Evolutionary conservation across 2,113 vertebrate genomes (phyloP), one percentile per base, ranked within the genome.

Genomic region (Antechinus flavipes): DNA sequence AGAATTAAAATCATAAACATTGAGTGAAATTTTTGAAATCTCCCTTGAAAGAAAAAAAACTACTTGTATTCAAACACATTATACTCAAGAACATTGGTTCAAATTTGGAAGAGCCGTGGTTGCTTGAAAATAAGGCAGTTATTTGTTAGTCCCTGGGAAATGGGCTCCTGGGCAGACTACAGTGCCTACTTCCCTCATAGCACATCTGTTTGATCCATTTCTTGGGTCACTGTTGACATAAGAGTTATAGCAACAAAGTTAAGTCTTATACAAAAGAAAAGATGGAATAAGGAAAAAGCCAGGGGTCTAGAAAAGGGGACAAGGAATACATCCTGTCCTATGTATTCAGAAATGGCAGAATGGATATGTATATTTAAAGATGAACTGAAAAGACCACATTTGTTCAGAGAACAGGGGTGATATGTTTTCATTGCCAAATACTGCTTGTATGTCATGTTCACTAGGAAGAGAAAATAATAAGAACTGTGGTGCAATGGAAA

Each of bases 141-240:
- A n/a, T 84, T 42, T 42, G 6, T 42, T 84, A 42, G 68, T 42
- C n/a, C 61, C 68, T 84, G 16, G 68, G 68, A 84, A 19, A 42
- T 84, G 35, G 19, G 68, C 68, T 84, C 5, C 19, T 84, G 6
- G 35, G 42, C 14, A 84, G 35, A 84, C 6, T 84, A 42, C 68
- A 84, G 0, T 84, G 14, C 16, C 68, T 84, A 22, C n/a, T 84
- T 84, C 68, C 68, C n/a, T 7, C n/a, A 19, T 1, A n/a, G 1
- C 35, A 22, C 68, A 84, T 96, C 94, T 91, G 50, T 97, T 95
- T 93, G 92, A 95, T 97, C 42, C 52, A 47, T 94, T 22, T 12
- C 92, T 96, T 96, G 93, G 96, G 96, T 95, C 95, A 94, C 53
- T 96, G 92, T 96, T 96, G 95, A 95, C 68, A 42, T 6, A 84